Base-by-base conservation (phyloP, 2,797 vertebrate genomes). In the Amblyopsis hoosieri region DNA sequence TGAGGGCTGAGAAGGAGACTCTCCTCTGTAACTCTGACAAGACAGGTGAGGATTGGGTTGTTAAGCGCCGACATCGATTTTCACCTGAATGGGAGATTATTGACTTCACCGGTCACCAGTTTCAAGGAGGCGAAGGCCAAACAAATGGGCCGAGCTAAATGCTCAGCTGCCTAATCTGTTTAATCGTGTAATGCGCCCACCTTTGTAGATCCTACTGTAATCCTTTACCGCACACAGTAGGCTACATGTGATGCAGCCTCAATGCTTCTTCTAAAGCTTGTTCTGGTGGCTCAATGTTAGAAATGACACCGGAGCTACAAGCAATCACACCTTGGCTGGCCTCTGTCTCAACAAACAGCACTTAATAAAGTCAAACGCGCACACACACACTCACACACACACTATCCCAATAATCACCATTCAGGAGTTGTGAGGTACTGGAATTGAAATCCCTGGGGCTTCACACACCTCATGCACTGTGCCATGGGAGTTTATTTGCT, bases 21-120 rank as follows among this genome's bases (percentile, higher is more conserved):
- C 93, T 99, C 71, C 93, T 99, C 69, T 99, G 97, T 76, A 97
- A 96, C 87, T 99, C 97, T 4, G 97, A 99, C 78, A 99, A 98
- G 84, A 98, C 96, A 0, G 97, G 97, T 98, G 84, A 85, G 81
- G 17, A 66, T 47, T 57, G 13, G 47, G 45, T 14, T 45, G 17
- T 52, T 37, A 49, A 29, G 17, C 45, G 29, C 52, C 12, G 46
- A 48, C n/a, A 12, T 48, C 12, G 46, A 48, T 12, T 48, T 48
- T n/a, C 46, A 48, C 3, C 10, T 48, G 12, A 48, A 48, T 48
- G 12, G 12, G 11, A 48, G 46, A 48, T 48, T 12, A 48, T 5
- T n/a, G 13, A 11, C 11, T n/a, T n/a, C 46, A n/a, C 12, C 12
- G 10, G 12, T 48, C n/a, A n/a, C 10, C 46, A 48, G 46, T 12